Evolutionary conservation across 2,113 vertebrate genomes (phyloP).

Genomic region (Pluvianellus socialis): DNA sequence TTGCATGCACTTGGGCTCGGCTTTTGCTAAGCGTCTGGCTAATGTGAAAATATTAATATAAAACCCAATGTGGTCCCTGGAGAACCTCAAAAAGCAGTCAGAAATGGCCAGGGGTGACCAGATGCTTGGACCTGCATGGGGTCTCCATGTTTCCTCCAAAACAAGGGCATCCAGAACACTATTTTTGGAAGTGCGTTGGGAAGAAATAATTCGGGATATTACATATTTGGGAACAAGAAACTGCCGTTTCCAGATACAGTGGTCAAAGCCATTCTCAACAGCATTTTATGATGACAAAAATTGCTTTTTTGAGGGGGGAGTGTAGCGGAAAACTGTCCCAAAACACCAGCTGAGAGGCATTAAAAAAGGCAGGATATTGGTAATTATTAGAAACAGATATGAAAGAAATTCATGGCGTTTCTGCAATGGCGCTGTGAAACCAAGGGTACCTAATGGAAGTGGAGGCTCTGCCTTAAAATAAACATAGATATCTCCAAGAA

Average conservation of each 20-base stretch:
- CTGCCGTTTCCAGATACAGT: accelerated
- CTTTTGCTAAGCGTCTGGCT: accelerated
- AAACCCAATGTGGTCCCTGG: neutral
- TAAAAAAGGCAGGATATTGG: neutral
- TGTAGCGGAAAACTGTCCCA: neutral
- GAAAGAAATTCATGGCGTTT: neutral
- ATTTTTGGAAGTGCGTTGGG: neutral
- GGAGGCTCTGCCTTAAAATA: neutral
- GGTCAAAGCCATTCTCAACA: neutral
- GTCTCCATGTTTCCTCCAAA: neutral
- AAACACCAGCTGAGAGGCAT: neutral
- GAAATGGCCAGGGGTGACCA: neutral
- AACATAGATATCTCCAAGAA: neutral
- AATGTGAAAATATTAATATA: neutral
- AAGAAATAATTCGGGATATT: neutral
- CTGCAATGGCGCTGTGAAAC: neutral
- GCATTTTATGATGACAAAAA: neutral
- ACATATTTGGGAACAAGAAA: neutral
- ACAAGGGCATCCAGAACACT: neutral
- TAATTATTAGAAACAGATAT: neutral
- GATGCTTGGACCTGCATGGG: neutral
- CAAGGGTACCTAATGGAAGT: neutral
- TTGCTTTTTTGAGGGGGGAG: neutral
- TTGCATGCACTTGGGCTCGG: neutral
- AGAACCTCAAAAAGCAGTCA: neutral